Evolutionary conservation across 1,140 invertebrate genomes (phyloP), one percentile per base, ranked within the genome.

Genomic region (Mercenaria mercenaria): DNA sequence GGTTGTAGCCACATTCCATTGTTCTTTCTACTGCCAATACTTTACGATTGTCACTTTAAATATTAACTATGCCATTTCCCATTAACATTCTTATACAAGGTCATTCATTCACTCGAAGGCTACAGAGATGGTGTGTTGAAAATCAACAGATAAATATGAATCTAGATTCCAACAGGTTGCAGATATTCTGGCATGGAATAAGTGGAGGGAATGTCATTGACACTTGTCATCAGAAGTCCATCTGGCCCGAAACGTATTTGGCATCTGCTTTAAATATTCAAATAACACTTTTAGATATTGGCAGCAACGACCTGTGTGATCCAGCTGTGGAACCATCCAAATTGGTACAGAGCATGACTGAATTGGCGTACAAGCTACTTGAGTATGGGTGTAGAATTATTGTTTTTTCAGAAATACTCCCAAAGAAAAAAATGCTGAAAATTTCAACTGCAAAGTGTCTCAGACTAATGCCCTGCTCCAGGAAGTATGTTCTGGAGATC

Each of bases 121-220:
- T 81, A 18, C 47, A 52, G 79, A 59, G n/a, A 81, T 81, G 79
- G 79, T 81, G 52, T 59, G 10, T 56, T 32, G 26, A 29, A 34
- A 81, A 81, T 8, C 8, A 59, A 29, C 20, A 8, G 11, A 1
- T 59, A 29, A 81, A 81, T 61, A 56, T 81, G 52, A 61, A 61
- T 41, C 52, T 81, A 8, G 79, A 56, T 41, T 32, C n/a, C 15
- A 18, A 81, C n/a, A 29, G 52, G 20, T 29, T 81, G 32, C 79
- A 81, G 37, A 26, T 81, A 4, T 81, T 34, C 79, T 81, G 79
- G 47, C 79, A 81, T 61, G 79, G 79, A 32, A 32, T 81, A 3
- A 47, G 50, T 11, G 52, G 34, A 6, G 76, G 23, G 4, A 79
- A 41, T 47, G 11, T 79, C 4, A 43, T 26, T 15, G 23, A 32